These are phyloP conservation scores for Apis laboriosa DNA, from an alignment of 1,140 invertebrate species.

Conservation along the genomic window DNA sequence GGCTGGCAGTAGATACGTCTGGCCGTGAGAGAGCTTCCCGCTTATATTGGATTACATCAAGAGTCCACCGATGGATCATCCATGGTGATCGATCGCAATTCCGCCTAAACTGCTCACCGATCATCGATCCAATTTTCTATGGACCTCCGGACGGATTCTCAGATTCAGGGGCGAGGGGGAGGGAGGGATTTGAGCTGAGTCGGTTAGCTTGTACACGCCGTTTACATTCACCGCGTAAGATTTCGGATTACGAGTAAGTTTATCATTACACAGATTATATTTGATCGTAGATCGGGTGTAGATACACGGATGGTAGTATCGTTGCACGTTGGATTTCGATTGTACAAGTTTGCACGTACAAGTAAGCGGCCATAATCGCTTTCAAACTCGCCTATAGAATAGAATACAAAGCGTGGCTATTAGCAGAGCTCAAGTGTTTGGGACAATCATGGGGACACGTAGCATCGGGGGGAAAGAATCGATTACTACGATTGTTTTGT, in stretches of 20 bases:
- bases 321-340: background rate
- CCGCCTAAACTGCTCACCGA: too few species aligned
- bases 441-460: too few species aligned
- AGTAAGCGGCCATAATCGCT: background rate
- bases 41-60: constrained; percentile 26
- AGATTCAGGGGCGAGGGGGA: background rate
- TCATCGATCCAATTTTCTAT: background rate
- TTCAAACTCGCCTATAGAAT: background rate
- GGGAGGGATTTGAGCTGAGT: background rate
- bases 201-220: background rate
- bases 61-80: constrained; percentile 10
- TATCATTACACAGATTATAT: background rate
- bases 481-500: too few species aligned
- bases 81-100: constrained; percentile 6
- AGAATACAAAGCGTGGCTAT: background rate
- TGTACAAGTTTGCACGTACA: background rate
- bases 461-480: too few species aligned
- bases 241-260: background rate
- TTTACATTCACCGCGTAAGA: background rate
- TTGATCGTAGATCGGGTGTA: background rate
- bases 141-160: too few species aligned
- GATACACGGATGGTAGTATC: background rate
- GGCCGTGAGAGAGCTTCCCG: background rate
- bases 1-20: background rate
- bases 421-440: too few species aligned